Evolutionary conservation across 2,113 vertebrate species (phyloP).

Genomic region (Siphamia tubifer): DNA sequence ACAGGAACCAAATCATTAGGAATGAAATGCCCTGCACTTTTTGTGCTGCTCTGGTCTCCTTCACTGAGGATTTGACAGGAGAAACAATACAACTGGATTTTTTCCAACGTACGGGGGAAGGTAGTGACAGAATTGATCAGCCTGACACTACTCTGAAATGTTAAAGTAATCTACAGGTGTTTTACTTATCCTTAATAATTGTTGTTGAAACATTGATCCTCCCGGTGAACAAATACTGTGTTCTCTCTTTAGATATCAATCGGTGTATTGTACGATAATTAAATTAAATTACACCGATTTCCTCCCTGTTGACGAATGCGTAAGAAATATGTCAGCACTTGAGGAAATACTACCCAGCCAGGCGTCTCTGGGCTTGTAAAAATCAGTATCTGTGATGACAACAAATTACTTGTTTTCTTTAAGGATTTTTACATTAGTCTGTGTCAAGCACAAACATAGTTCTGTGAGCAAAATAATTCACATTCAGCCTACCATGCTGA

Average conservation of each 20-base stretch:
- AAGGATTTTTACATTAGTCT: conserved; percentile 44
- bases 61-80: conserved; percentile 8
- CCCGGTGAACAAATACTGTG: neutral
- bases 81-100: conserved; percentile 39
- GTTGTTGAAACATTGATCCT: neutral
- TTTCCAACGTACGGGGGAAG: neutral
- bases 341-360: conserved; percentile 6
- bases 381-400: neutral
- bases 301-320: neutral
- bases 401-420: conserved; percentile 49
- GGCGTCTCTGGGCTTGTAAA: neutral
- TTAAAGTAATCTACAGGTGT: neutral
- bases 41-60: conserved; percentile 12
- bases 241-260: conserved; percentile 2
- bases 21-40: conserved; percentile 6
- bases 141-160: neutral
- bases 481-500: neutral
- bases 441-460: conserved; percentile 31
- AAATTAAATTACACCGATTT: neutral
- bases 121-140: neutral
- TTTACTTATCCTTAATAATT: neutral
- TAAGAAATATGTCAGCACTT: neutral
- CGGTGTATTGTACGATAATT: too few relatives aligned
- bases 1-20: conserved; percentile 28
- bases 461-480: neutral